A percentile compares a stretch with the other conserved stretches of the same genome.
phyloP scores from a whole-genome alignment of 2,797 vertebrate genomes.

The Enteromius viviparus region DNA sequence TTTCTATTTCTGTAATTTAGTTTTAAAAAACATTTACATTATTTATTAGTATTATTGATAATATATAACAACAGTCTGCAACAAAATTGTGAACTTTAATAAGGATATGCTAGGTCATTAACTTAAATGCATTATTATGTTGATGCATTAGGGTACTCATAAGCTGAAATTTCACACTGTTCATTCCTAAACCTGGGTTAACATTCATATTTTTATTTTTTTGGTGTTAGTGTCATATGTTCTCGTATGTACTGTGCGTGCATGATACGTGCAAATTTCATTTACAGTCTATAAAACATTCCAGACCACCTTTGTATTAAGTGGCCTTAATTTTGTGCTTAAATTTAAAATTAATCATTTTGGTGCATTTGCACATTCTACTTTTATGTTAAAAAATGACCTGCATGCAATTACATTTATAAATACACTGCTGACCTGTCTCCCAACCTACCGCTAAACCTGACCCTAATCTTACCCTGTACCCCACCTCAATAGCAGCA shows the following conservation, averaged over 20 bases:
- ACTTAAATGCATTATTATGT: not conserved
- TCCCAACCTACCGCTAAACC: not conserved
- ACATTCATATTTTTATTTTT: not conserved
- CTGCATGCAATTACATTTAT: not conserved
- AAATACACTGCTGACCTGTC: not conserved
- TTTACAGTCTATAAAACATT: not conserved
- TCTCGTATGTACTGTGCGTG: not conserved
- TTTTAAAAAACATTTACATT: not conserved
- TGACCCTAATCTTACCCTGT: not conserved
- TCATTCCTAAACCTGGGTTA: not conserved
- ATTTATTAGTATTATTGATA: not conserved
- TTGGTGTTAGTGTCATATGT: not conserved
- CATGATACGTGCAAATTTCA: not conserved
- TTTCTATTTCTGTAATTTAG: not conserved
- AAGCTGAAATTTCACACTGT: not conserved
- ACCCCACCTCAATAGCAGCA: not conserved
- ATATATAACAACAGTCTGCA: not conserved
- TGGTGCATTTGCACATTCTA: not conserved
- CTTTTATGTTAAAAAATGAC: not conserved
- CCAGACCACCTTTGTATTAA: not conserved
- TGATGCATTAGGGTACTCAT: not conserved
- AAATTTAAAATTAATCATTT: not conserved
- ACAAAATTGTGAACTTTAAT: not conserved
- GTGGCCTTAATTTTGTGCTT: not conserved
- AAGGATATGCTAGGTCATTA: not conserved